These are phyloP conservation scores for Creontiades dilutus DNA, from an alignment of 2,888 invertebrate genomes.

Conservation along the genomic window DNA sequence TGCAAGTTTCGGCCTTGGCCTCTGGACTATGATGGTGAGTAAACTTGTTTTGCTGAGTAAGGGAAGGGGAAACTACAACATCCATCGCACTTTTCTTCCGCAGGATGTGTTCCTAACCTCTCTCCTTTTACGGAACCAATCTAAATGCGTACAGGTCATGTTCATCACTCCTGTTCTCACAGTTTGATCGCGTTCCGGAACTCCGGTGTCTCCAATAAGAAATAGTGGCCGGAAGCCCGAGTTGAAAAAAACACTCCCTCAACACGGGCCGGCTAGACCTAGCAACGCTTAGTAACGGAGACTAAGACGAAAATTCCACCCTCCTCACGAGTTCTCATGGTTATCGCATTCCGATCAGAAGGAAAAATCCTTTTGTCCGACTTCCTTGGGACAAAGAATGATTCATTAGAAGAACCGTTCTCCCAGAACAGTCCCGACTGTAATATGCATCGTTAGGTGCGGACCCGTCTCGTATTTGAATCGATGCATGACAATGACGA, in stretches of 20 bases:
- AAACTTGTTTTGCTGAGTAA: no score
- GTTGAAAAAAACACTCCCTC: background rate
- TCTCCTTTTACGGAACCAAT: no score
- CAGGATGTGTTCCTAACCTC: no score
- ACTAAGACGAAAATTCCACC: background rate
- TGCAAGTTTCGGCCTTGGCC: no score
- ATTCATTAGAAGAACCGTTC: constrained; percentile 31
- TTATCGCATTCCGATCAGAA: constrained; percentile 12
- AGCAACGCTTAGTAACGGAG: background rate
- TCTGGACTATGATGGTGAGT: no score
- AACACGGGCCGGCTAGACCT: background rate
- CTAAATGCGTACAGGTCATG: background rate
- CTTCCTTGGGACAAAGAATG: background rate
- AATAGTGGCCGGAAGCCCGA: background rate
- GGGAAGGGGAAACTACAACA: no score
- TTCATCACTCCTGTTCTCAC: background rate
- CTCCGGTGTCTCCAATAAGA: constrained; percentile 17
- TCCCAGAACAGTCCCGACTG: constrained; percentile 19
- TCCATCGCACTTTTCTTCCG: no score
- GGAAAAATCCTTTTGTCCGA: background rate
- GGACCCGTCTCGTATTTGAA: background rate
- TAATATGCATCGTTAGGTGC: background rate
- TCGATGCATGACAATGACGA: background rate
- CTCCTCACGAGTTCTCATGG: constrained; percentile 11
- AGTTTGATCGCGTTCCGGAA: constrained; percentile 9